Percentiles rank a stretch among this genome's conserved stretches.
These are phyloP conservation scores for Caenorhabditis uteleia DNA, from an alignment of 2,888 invertebrate species.

Conservation along the genomic window DNA sequence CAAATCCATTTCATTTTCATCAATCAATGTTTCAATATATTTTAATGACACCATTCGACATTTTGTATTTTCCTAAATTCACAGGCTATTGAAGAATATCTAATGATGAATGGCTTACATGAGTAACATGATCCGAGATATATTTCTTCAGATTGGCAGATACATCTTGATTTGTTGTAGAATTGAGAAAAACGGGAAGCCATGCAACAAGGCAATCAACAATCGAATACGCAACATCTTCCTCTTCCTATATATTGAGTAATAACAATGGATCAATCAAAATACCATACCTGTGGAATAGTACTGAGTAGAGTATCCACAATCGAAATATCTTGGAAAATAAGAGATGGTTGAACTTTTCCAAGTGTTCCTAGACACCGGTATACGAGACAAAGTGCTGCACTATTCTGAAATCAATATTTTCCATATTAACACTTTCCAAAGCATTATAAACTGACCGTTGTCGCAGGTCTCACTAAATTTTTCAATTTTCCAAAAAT, in stretches of 20 bases:
- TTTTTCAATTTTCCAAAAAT: constrained; percentile 35
- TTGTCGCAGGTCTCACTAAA: constrained; percentile 2
- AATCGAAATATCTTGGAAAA: constrained; percentile 24
- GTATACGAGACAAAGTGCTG: constrained; percentile 30
- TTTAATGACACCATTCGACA: constrained; percentile 51
- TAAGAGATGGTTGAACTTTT: constrained; percentile 21
- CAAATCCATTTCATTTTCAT: constrained; percentile 41
- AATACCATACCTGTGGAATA: constrained; percentile 9
- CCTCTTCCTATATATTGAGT: constrained; percentile 26
- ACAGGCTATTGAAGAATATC: not conserved
- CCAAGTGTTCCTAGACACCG: constrained; percentile 43
- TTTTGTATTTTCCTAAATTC: constrained; percentile 28
- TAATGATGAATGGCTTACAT: constrained; percentile 11
- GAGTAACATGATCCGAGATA: constrained; percentile 36
- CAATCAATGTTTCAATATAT: constrained; percentile 50
- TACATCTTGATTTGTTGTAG: constrained; percentile 1
- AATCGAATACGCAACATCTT: constrained; percentile 42
- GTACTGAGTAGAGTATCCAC: constrained; percentile 27
- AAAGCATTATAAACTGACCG: constrained; percentile 6
- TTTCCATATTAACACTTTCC: not conserved
- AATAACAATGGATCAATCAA: not conserved
- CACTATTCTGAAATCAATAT: not conserved
- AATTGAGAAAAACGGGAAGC: constrained; percentile 37
- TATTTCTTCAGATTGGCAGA: constrained; percentile 22
- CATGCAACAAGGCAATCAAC: constrained; percentile 50